These are phyloP conservation scores for Nineta flava DNA, from an alignment of 2,888 invertebrate species.

Conservation along the genomic window DNA sequence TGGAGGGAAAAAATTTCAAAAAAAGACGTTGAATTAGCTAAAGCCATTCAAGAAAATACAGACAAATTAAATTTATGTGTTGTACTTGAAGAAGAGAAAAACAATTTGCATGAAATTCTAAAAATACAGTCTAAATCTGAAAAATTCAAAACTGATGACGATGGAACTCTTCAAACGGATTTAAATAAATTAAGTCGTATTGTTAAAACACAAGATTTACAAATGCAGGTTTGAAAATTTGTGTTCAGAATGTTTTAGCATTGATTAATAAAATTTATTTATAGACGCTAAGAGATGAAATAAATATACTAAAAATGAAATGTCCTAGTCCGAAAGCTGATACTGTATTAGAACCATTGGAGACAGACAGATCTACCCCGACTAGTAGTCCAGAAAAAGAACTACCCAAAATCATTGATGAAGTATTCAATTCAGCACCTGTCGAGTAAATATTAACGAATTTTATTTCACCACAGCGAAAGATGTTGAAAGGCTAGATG, in stretches of 20 bases:
- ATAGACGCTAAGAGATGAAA: conserved; percentile 16
- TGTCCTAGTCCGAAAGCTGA: conserved; percentile 13
- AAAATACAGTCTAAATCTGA: conserved; percentile 22
- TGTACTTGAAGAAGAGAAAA: conserved; percentile 36
- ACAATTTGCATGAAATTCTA: conserved; percentile 28
- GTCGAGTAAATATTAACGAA: no score
- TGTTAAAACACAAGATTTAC: conserved; percentile 23
- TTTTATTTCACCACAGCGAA: no score
- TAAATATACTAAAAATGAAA: conserved; percentile 22
- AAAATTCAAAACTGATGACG: conserved; percentile 17
- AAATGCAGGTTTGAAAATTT: conserved; percentile 19
- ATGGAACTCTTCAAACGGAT: conserved; percentile 23
- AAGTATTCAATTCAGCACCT: background rate
- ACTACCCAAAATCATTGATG: background rate
- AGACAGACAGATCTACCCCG: background rate
- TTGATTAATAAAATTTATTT: conserved; percentile 10
- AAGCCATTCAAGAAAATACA: conserved; percentile 34
- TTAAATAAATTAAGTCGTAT: conserved; percentile 25
- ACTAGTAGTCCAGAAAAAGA: background rate
- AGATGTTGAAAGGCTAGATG: no score
- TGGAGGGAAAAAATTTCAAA: conserved; percentile 21
- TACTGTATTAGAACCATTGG: background rate
- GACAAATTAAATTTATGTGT: conserved; percentile 35
- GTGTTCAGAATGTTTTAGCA: no score
- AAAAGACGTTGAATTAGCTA: conserved; percentile 26